phyloP scores from a whole-genome alignment of 2,888 invertebrate genomes.

The Euphydryas editha region DNA sequence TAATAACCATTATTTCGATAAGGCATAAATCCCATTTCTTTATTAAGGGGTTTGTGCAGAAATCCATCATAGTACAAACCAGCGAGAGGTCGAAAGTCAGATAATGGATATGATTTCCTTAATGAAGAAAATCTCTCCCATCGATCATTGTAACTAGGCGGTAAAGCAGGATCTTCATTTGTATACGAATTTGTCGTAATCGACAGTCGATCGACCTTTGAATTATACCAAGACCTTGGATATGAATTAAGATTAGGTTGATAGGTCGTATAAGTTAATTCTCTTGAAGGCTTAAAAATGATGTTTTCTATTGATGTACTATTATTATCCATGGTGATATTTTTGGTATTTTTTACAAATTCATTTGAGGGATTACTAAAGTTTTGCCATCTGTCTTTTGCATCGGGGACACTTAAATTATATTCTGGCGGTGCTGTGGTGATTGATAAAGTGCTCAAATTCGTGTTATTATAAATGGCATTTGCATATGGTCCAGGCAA shows the following conservation, averaged over 20 bases:
- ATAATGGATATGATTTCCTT: slow-evolving; percentile 49
- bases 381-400: slow-evolving; percentile 51
- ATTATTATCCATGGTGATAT: slow-evolving; percentile 34
- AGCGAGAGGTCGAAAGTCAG: slow-evolving; percentile 70
- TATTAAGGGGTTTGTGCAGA: slow-evolving; percentile 61
- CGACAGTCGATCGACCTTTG: slow-evolving; percentile 63
- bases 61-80: slow-evolving; percentile 78
- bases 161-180: slow-evolving; percentile 58
- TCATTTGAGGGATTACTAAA: slow-evolving; percentile 46
- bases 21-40: slow-evolving; percentile 59
- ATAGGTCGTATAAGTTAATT: slow-evolving; percentile 7
- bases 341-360: slow-evolving; percentile 36
- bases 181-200: slow-evolving; percentile 56
- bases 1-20: slow-evolving; percentile 44
- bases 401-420: slow-evolving; percentile 42
- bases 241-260: slow-evolving; percentile 46
- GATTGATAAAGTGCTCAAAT: slow-evolving; percentile 42
- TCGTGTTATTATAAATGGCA: slow-evolving; percentile 44
- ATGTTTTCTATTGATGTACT: slow-evolving; percentile 45
- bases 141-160: slow-evolving; percentile 59
- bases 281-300: slow-evolving; percentile 11
- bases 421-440: slow-evolving; percentile 41
- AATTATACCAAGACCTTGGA: slow-evolving; percentile 55
- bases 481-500: slow-evolving; percentile 43
- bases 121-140: slow-evolving; percentile 61